Evolutionary conservation across 2,113 vertebrate genomes (phyloP).

Genomic region (Lagenorhynchus albirostris): DNA sequence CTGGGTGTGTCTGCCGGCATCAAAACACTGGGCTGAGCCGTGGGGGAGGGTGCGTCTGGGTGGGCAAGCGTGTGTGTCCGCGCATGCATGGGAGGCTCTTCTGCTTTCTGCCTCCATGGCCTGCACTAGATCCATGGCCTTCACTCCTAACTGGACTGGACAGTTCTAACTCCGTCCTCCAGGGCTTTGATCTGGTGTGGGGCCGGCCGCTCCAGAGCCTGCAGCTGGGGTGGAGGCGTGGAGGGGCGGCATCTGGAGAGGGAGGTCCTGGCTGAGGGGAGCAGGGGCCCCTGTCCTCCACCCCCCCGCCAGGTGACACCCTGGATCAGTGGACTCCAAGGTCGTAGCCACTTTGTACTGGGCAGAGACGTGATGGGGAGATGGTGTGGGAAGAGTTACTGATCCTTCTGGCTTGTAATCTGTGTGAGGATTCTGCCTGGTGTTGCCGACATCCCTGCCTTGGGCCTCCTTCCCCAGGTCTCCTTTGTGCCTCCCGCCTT

Average conservation of each 20-base stretch:
- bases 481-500: background rate
- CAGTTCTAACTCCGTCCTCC: conserved; percentile 83
- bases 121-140: conserved; percentile 84
- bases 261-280: background rate
- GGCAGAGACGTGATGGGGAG: background rate
- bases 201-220: conserved; percentile 63
- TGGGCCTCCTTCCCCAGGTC: background rate
- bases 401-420: background rate
- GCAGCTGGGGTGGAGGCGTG: background rate
- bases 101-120: conserved; percentile 72
- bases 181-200: conserved; percentile 81
- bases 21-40: background rate
- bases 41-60: background rate
- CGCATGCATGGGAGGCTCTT: conserved; percentile 42
- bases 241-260: conserved; percentile 20
- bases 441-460: background rate
- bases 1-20: background rate
- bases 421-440: background rate
- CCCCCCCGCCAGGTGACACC: background rate
- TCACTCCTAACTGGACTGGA: conserved; percentile 85
- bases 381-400: background rate
- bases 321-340: too few relatives aligned
- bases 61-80: background rate
- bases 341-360: background rate
- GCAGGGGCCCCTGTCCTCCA: background rate